Evolutionary conservation across 2,113 vertebrate species (phyloP).

Genomic region (Proterorhinus semilunaris): DNA sequence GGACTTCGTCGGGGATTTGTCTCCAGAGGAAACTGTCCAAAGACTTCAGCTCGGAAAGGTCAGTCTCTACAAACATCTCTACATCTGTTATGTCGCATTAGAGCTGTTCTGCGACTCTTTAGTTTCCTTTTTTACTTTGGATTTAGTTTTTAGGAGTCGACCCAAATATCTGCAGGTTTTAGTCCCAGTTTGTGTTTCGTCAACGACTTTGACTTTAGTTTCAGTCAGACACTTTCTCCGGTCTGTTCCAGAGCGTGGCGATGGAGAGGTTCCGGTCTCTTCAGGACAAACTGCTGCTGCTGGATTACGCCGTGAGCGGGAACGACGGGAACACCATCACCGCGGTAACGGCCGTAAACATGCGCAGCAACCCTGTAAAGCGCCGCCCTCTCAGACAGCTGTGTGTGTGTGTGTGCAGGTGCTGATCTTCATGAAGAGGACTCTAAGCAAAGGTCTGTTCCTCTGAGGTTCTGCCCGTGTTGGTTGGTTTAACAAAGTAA

Average conservation of each 20-base stretch:
- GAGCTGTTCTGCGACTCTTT: too few relatives aligned
- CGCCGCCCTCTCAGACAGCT: too few relatives aligned
- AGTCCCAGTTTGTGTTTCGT: too few relatives aligned
- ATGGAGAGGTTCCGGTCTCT: constrained; percentile 91
- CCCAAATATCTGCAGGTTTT: too few relatives aligned
- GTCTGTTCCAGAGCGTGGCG: constrained; percentile 51
- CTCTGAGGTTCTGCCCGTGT: too few relatives aligned
- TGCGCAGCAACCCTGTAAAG: too few relatives aligned
- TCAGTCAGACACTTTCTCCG: too few relatives aligned
- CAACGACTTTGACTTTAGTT: too few relatives aligned
- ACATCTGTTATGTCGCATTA: too few relatives aligned
- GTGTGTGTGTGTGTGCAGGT: constrained; percentile 75
- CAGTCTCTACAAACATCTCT: constrained; percentile 4
- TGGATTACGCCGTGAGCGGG: constrained; percentile 85
- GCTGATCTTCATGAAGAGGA: constrained; percentile 90
- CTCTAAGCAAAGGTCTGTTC: constrained; percentile 84
- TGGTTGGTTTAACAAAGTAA: too few relatives aligned
- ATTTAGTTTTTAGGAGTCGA: too few relatives aligned
- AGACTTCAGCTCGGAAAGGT: constrained; percentile 92
- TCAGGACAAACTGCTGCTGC: constrained; percentile 88
- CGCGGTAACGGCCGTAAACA: constrained; percentile 62
- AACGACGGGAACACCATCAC: constrained; percentile 95
- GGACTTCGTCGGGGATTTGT: constrained; percentile 90
- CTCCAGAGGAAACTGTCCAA: constrained; percentile 82
- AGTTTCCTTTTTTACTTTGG: too few relatives aligned